Percentiles rank a stretch among this genome's conserved stretches.
Conservation (phyloP, 2,888 invertebrate genomes). For the Microctonus hyperodae region DNA sequence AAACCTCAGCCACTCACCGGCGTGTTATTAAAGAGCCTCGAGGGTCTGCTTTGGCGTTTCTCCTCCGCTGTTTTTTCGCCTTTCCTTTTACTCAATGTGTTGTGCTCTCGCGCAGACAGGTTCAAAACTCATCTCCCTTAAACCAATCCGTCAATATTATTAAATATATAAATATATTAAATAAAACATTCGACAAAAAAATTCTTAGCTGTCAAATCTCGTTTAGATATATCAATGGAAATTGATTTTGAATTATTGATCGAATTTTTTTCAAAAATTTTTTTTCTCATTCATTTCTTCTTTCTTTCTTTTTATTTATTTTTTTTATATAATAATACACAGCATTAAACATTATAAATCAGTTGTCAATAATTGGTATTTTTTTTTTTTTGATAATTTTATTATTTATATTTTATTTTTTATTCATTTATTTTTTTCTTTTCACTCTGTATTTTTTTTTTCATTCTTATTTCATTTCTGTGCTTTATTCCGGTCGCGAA, state of each 20-base stretch:
- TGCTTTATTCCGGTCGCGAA: slow-evolving; percentile 32
- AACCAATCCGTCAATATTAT: slow-evolving; percentile 21
- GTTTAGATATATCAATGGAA: not conserved
- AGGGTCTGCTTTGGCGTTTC: slow-evolving; percentile 35
- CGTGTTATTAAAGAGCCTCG: slow-evolving; percentile 54
- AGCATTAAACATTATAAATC: too few relatives aligned
- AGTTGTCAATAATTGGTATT: too few relatives aligned
- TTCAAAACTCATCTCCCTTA: slow-evolving; percentile 8
- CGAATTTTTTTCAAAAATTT: not conserved
- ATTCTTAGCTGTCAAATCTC: not conserved
- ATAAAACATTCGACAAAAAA: slow-evolving; percentile 16
- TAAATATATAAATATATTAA: slow-evolving; percentile 4
- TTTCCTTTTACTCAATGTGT: slow-evolving; percentile 30
- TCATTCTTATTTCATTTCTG: slow-evolving; percentile 27
- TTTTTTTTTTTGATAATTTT: slow-evolving; percentile 24
- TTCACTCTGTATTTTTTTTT: slow-evolving; percentile 29
- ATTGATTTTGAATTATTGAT: not conserved
- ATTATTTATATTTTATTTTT: slow-evolving; percentile 14
- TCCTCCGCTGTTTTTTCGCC: slow-evolving; percentile 19
- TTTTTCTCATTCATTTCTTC: not conserved
- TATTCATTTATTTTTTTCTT: slow-evolving; percentile 13
- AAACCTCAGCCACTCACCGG: slow-evolving; percentile 42
- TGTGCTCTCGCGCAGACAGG: slow-evolving; percentile 25
- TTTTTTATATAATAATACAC: too few relatives aligned
- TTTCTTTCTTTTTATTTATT: too few relatives aligned